Conservation (phyloP, 2,113 vertebrate species). For the Mola mola region DNA sequence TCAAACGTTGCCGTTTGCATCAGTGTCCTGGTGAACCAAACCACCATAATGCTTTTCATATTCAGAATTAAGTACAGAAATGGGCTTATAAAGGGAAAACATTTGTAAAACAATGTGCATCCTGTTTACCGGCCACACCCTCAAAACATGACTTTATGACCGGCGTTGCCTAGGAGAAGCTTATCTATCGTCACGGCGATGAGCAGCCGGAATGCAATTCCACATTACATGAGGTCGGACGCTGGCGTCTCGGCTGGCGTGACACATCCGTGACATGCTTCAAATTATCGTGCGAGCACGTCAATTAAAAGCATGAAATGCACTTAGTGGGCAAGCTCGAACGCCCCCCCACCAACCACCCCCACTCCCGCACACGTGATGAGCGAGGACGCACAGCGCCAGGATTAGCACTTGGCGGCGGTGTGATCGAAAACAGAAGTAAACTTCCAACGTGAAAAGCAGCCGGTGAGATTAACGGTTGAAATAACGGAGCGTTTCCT, state of each 20-base stretch:
- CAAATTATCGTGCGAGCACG: constrained; percentile 75
- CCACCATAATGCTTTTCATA: no score
- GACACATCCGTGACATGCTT: constrained; percentile 76
- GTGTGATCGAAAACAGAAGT: neutral
- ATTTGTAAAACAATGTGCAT: no score
- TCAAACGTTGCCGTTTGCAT: no score
- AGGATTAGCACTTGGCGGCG: neutral
- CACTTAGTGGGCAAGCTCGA: no score
- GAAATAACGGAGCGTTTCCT: constrained; percentile 32
- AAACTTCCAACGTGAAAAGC: constrained; percentile 2
- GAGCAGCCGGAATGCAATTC: constrained; percentile 75
- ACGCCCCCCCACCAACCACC: no score
- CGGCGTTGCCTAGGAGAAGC: constrained; percentile 65
- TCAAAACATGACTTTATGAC: constrained; percentile 45
- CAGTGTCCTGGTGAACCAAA: no score
- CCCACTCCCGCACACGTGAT: constrained; percentile 33
- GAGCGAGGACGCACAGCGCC: constrained; percentile 2
- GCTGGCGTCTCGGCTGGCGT: constrained; percentile 67
- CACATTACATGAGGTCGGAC: constrained; percentile 77
- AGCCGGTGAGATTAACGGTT: constrained; percentile 35
- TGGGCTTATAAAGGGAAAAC: no score
- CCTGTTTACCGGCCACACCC: no score
- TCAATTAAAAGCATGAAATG: constrained; percentile 81
- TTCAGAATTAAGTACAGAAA: no score
- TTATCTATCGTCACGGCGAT: constrained; percentile 76